Evolutionary conservation across 92 coral and sea anemone species (phyloP), one percentile per base, ranked within the genome.

Genomic region (Porites evermanni): DNA sequence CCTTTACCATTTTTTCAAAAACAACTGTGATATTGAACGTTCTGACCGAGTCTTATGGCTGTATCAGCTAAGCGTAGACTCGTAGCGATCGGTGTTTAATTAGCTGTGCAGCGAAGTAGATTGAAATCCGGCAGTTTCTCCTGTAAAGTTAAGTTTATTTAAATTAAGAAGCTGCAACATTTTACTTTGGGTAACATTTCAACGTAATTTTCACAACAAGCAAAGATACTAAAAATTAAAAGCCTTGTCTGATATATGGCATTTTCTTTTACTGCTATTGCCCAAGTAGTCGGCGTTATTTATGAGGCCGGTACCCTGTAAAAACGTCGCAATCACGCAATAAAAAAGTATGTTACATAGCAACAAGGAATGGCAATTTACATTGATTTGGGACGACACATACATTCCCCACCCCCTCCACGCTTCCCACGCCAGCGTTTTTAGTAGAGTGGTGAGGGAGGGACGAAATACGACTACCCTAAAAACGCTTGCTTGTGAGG

Each of bases 291-390:
- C 56, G 86, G 56, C 78, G 69, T 58, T 81, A 59, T 70, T 81
- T 81, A 81, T 59, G 67, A 70, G 86, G 86, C 78, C 56, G 86
- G 86, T 70, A 69, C 71, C 76, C 9, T 81, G 47, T 38, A 38
- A 38, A 4, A 38, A 38, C 47, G 47, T 26, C 18, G 8, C 7
- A 54, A 81, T 68, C 38, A 60, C 1, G 76, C 3, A 80, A 68
- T 80, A 71, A 81, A 73, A 81, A 59, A 20, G 18, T 75, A 53
- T 67, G 77, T 70, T 52, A 29, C 58, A 38, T 70, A 26, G 77
- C 47, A 38, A 38, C 47, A 38, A 38, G 47, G 47, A 38, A 38
- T 38, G 47, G 47, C 47, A 4, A 38, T 38, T 38, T 38, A 38
- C 47, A 38, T 38, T 38, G 47, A 38, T 38, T 38, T 38, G 5